Percentiles rank a stretch among this genome's conserved stretches.
These are phyloP conservation scores for Tympanuchus pallidicinctus DNA, from an alignment of 2,113 vertebrate species.

Conservation along the genomic window DNA sequence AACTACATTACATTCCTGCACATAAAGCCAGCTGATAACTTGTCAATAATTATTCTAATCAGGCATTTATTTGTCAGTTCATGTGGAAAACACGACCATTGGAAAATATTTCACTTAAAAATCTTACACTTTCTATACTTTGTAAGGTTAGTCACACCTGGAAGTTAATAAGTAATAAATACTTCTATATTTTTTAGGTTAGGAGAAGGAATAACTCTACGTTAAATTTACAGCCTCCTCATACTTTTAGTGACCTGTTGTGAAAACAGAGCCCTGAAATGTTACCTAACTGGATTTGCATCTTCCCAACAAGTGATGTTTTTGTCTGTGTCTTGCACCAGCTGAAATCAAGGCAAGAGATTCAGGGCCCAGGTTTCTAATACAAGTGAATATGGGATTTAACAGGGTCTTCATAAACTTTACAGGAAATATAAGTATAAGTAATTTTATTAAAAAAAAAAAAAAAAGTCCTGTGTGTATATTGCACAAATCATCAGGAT, in stretches of 20 bases:
- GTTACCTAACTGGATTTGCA: neutral
- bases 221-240: conserved; percentile 23
- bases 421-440: neutral
- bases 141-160: neutral
- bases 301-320: neutral
- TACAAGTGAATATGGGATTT: neutral
- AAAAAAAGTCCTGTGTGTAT: too few relatives aligned
- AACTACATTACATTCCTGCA: neutral
- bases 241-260: neutral
- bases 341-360: neutral
- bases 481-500: neutral
- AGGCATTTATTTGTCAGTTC: neutral
- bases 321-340: neutral
- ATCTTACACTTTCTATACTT: conserved; percentile 19
- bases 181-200: conserved; percentile 13
- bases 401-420: neutral
- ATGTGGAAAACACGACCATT: conserved; percentile 5
- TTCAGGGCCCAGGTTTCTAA: neutral
- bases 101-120: conserved; percentile 33
- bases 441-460: neutral
- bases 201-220: neutral
- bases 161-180: conserved; percentile 45
- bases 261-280: neutral
- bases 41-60: neutral
- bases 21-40: conserved; percentile 28